Evolutionary conservation across 2,113 vertebrate species (phyloP).

Genomic region (Rhinichthys klamathensis): DNA sequence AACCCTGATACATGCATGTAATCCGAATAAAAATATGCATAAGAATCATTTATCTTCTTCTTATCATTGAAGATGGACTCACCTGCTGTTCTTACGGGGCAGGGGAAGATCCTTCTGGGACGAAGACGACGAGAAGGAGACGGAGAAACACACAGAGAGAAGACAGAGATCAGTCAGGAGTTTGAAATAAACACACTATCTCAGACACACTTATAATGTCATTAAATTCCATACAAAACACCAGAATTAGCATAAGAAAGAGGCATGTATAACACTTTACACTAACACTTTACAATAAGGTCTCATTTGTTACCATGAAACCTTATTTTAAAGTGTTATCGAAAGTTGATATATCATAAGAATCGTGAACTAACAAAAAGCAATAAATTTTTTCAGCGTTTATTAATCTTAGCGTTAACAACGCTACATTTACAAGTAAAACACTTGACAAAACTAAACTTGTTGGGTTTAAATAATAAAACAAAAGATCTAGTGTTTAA

Average conservation of each 20-base stretch:
- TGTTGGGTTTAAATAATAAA: not conserved
- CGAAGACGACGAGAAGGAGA: conserved; percentile 44
- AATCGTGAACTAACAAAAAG: no score
- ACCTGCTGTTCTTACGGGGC: conserved; percentile 82
- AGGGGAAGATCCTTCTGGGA: conserved; percentile 79
- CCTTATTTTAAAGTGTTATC: no score
- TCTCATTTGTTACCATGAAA: not conserved
- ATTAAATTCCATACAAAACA: not conserved
- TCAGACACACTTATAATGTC: not conserved
- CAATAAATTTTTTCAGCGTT: no score
- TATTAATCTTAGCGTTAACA: no score
- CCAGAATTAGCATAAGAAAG: not conserved
- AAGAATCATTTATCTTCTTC: not conserved
- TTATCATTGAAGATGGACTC: conserved; percentile 58
- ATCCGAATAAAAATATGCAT: not conserved
- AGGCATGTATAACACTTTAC: not conserved
- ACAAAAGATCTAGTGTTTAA: not conserved
- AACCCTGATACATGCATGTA: not conserved
- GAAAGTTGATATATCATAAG: no score
- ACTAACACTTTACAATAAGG: not conserved
- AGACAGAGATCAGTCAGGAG: conserved; percentile 35
- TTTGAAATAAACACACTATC: not conserved
- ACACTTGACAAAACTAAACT: not conserved
- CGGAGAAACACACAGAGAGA: conserved; percentile 50
- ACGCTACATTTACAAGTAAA: not conserved